Percentiles rank a stretch among this genome's conserved stretches.
phyloP scores from a whole-genome alignment of 2,888 invertebrate species.

The Mythimna albipuncta region DNA sequence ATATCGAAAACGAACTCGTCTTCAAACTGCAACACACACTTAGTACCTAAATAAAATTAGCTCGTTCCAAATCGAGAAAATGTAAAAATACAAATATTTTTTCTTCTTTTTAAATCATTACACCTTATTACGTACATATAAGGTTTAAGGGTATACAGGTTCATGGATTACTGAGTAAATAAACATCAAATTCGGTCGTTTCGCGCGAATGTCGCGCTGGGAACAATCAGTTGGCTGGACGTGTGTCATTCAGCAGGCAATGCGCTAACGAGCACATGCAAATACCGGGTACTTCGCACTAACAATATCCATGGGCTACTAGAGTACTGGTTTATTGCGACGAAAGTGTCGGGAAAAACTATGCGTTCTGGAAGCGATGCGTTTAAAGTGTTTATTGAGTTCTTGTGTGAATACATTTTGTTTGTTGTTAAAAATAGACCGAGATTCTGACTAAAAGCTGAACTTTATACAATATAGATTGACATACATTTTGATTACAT shows the following conservation, averaged over 20 bases:
- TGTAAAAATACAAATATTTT: constrained; percentile 50
- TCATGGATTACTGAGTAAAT: constrained; percentile 63
- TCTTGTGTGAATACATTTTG: background rate
- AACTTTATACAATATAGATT: no score
- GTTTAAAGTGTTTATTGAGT: background rate
- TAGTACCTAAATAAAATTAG: constrained; percentile 42
- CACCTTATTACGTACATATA: constrained; percentile 64
- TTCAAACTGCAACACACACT: constrained; percentile 22
- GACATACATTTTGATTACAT: no score
- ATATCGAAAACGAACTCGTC: constrained; percentile 34
- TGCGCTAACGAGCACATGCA: constrained; percentile 90
- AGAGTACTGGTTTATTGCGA: constrained; percentile 65
- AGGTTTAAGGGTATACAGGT: constrained; percentile 63
- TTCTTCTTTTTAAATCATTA: constrained; percentile 62
- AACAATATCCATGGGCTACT: constrained; percentile 82
- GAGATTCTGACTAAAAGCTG: background rate
- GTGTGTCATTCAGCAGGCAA: constrained; percentile 84
- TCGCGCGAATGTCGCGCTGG: constrained; percentile 63
- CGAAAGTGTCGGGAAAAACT: constrained; percentile 60
- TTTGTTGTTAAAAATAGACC: background rate
- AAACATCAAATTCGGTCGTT: constrained; percentile 72
- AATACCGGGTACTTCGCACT: constrained; percentile 80
- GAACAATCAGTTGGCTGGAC: constrained; percentile 82
- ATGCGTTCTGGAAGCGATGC: background rate
- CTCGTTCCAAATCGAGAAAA: constrained; percentile 34